These are phyloP conservation scores for Mycalesis mineus DNA, from an alignment of 2,888 invertebrate species.

Conservation along the genomic window DNA sequence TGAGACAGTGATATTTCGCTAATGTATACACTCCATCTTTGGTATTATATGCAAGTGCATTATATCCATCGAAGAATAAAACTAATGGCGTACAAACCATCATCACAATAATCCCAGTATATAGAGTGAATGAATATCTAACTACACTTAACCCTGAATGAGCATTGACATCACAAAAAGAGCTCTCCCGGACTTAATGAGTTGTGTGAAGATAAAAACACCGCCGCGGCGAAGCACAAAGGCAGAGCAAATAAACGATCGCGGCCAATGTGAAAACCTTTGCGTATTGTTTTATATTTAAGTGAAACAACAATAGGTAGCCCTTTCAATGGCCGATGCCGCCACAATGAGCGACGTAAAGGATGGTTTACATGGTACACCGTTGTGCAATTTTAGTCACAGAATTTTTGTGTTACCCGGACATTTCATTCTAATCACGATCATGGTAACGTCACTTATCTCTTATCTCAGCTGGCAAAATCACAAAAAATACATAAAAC, in stretches of 20 bases:
- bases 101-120: conserved; percentile 8
- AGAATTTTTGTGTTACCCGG: no score
- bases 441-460: no score
- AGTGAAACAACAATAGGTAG: conserved; percentile 77
- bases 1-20: no score
- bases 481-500: no score
- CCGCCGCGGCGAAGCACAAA: conserved; percentile 65
- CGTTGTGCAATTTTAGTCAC: background rate
- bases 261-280: conserved; percentile 60
- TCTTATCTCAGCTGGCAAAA: no score
- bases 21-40: no score
- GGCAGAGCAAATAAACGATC: conserved; percentile 66
- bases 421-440: no score
- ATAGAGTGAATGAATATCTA: conserved; percentile 16
- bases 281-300: conserved; percentile 77
- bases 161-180: conserved; percentile 42
- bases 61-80: background rate
- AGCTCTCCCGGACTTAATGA: conserved; percentile 58
- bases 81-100: background rate
- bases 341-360: conserved; percentile 63
- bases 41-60: no score
- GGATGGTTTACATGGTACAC: conserved; percentile 43
- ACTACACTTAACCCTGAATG: conserved; percentile 35
- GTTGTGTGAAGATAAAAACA: conserved; percentile 63
- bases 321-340: conserved; percentile 72